Conservation (phyloP, 2,888 invertebrate genomes). For the Rhaphigaster nebulosa region DNA sequence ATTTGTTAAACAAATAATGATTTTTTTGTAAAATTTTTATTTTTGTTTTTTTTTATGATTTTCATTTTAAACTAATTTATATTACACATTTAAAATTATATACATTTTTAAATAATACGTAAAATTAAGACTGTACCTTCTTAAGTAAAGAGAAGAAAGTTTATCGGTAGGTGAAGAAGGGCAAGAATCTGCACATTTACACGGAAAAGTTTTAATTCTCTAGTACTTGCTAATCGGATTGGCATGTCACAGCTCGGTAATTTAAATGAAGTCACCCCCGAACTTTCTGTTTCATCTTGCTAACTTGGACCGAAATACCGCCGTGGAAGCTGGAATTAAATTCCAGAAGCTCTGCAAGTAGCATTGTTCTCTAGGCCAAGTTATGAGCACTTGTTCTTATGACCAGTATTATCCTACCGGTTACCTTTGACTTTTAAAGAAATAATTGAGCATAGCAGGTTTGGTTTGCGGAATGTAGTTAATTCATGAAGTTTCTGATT, state of each 20-base stretch:
- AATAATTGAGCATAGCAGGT: too few species aligned
- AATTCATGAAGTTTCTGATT: too few species aligned
- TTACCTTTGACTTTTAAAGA: not conserved
- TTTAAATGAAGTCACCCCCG: slow-evolving; percentile 37
- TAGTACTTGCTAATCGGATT: slow-evolving; percentile 48
- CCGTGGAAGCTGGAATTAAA: slow-evolving; percentile 6
- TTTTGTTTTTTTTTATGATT: too few species aligned
- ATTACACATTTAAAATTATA: too few species aligned
- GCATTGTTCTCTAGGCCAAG: slow-evolving; percentile 4
- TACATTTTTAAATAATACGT: not conserved
- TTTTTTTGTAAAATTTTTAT: too few species aligned
- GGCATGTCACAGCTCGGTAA: slow-evolving; percentile 34
- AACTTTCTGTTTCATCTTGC: slow-evolving; percentile 46
- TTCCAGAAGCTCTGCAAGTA: slow-evolving; percentile 25
- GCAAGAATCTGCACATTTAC: slow-evolving; percentile 10
- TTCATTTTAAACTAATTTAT: too few species aligned
- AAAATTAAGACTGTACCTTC: not conserved
- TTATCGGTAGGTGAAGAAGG: slow-evolving; percentile 24
- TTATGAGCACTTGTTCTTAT: slow-evolving; percentile 32
- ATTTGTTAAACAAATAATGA: too few species aligned
- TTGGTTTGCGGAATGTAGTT: too few species aligned
- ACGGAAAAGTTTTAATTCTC: slow-evolving; percentile 44
- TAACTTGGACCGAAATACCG: not conserved
- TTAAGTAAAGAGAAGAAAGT: not conserved
- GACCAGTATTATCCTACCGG: not conserved